A percentile compares a stretch with the other conserved stretches of the same genome.
phyloP scores from a whole-genome alignment of 2,888 invertebrate species.

The Eupsilia transversa region DNA sequence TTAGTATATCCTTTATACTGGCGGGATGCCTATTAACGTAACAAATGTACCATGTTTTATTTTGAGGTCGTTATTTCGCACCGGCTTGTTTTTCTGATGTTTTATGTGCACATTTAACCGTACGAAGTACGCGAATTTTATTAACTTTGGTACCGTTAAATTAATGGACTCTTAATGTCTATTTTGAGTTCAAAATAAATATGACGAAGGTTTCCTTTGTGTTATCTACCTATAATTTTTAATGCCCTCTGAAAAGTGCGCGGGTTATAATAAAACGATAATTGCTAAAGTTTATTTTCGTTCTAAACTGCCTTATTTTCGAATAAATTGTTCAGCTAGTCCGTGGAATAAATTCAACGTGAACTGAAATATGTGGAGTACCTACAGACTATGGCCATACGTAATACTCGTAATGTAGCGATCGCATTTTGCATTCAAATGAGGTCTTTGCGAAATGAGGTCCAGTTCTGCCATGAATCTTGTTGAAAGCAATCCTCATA shows the following conservation, averaged over 20 bases:
- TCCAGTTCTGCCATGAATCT: slow-evolving; percentile 34
- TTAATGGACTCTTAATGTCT: slow-evolving; percentile 64
- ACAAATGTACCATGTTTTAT: slow-evolving; percentile 74
- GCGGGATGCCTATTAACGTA: slow-evolving; percentile 67
- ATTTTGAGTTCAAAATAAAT: slow-evolving; percentile 66
- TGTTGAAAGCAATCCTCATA: slow-evolving; percentile 31
- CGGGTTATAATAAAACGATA: slow-evolving; percentile 16
- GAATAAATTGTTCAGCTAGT: slow-evolving; percentile 5
- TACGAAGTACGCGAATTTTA: slow-evolving; percentile 70
- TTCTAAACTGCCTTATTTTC: slow-evolving; percentile 4
- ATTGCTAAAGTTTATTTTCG: slow-evolving; percentile 28
- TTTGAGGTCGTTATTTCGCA: slow-evolving; percentile 70
- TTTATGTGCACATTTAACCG: slow-evolving; percentile 70
- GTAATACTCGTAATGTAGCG: slow-evolving; percentile 43
- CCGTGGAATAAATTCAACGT: background rate
- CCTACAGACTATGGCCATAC: slow-evolving; percentile 15
- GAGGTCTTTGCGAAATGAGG: slow-evolving; percentile 41
- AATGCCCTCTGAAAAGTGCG: slow-evolving; percentile 16
- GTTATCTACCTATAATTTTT: slow-evolving; percentile 32
- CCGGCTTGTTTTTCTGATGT: slow-evolving; percentile 68
- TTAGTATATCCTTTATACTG: slow-evolving; percentile 54
- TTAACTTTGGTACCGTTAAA: slow-evolving; percentile 63
- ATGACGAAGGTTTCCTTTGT: slow-evolving; percentile 47
- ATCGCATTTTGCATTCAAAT: slow-evolving; percentile 52
- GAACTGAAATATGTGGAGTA: slow-evolving; percentile 24